Evolutionary conservation across 2,888 invertebrate species (phyloP), one percentile per base, ranked within the genome.

Genomic region (Pandemis heparana): DNA sequence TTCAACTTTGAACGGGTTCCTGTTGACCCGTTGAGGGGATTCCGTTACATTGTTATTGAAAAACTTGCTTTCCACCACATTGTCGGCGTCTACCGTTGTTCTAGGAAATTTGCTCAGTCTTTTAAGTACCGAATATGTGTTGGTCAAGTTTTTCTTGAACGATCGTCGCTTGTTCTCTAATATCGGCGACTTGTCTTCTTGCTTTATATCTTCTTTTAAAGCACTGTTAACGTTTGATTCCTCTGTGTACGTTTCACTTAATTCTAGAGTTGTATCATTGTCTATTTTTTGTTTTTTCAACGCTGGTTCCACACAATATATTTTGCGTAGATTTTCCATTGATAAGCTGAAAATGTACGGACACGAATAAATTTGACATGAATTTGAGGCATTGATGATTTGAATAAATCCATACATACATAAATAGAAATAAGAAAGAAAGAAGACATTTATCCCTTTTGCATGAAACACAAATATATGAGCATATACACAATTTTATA

Each of bases 1-100:
- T 51, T 70, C 75, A 18, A 68, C 59, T 38, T 65, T 75, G 14
- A 65, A 75, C 0, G 72, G 71, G 56, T 75, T 74, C 48, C 70
- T 78, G 23, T 73, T 77, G 23, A 72, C 77, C 8, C 76, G 76
- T 75, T 75, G 76, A 59, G 78, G 83, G 70, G 79, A 75, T 75
- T 80, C 82, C 77, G 78, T 12, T 64, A 32, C 39, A 43, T 14
- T 38, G 63, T 85, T 73, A 73, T 84, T 84, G 80, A 96, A 96
- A 83, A 95, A 96, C 71, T 95, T 95, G 80, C 96, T 96, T 79
- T 95, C 95, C 5, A 96, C 94, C n/a, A 95, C 85, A 81, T 91
- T 87, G 5, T 70, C 63, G 67, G 87, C 83, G 70, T 89, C 89
- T 70, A 94, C 76, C 1, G 92, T 80, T 0, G 95, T 95, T 78